These are phyloP conservation scores for Acrobasis consociella DNA, from an alignment of 2,888 invertebrate genomes.

Conservation along the genomic window DNA sequence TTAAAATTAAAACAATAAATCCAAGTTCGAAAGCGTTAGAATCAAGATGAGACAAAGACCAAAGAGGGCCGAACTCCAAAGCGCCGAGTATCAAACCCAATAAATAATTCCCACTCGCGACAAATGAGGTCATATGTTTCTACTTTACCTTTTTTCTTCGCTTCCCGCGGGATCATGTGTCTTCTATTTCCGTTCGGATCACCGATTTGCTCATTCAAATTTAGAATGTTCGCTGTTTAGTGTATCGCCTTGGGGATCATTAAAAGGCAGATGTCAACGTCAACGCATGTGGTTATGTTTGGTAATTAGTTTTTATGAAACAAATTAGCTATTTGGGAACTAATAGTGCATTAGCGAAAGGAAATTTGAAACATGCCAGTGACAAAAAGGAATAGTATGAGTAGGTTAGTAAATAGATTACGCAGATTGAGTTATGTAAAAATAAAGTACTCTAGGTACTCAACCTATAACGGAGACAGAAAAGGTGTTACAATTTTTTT, in stretches of 20 bases:
- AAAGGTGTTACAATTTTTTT: too few species aligned
- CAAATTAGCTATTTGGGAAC: constrained; percentile 39
- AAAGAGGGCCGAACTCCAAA: constrained; percentile 64
- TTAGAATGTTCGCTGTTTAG: constrained; percentile 80
- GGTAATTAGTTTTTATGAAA: constrained; percentile 39
- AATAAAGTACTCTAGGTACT: too few species aligned
- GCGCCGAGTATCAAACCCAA: constrained; percentile 75
- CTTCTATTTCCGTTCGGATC: constrained; percentile 81
- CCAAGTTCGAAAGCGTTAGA: constrained; percentile 55
- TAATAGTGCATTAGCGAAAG: constrained; percentile 19
- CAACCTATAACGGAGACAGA: too few species aligned
- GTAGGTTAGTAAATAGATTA: background rate
- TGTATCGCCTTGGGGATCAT: constrained; percentile 75
- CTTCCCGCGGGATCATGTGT: constrained; percentile 82
- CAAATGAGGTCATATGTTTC: constrained; percentile 83
- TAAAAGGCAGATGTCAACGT: constrained; percentile 72
- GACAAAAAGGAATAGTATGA: background rate
- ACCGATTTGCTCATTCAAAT: constrained; percentile 78
- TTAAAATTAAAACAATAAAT: constrained; percentile 40
- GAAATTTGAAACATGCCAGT: constrained; percentile 22
- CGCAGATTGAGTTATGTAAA: too few species aligned
- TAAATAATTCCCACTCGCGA: constrained; percentile 79
- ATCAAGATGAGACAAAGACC: constrained; percentile 64
- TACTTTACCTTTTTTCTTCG: constrained; percentile 73
- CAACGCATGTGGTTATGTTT: constrained; percentile 66